Evolutionary conservation across 1,140 invertebrate species (phyloP).

Genomic region (Spodoptera litura): DNA sequence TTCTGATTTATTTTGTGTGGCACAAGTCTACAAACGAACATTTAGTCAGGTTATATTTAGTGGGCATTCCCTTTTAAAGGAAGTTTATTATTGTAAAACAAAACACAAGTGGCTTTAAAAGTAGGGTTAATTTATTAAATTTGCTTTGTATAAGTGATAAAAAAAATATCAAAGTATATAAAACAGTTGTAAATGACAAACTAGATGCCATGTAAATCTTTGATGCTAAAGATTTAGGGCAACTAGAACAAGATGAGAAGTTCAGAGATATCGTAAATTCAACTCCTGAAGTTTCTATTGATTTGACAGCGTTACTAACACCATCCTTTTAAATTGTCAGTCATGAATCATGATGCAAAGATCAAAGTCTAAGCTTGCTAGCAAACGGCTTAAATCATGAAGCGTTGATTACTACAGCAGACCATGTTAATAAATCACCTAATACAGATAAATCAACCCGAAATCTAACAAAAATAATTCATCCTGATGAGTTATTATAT

Average conservation of each 20-base stretch:
- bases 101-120: no score
- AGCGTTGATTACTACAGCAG: background rate
- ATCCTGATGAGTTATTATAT: no score
- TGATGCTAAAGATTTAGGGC: background rate
- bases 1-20: constrained; percentile 21
- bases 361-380: constrained; percentile 1
- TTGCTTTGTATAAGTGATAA: no score
- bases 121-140: no score
- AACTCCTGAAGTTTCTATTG: background rate
- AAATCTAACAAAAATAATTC: no score
- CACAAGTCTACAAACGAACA: background rate
- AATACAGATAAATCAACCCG: background rate
- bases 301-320: constrained; percentile 1
- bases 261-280: background rate
- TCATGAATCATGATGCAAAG: background rate
- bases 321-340: constrained; percentile 8
- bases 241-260: background rate
- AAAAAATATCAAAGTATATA: no score
- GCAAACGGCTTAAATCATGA: background rate
- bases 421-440: background rate
- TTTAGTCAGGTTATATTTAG: constrained; percentile 11
- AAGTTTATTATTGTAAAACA: background rate
- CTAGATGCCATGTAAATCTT: no score
- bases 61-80: constrained; percentile 3
- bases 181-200: no score